These are phyloP conservation scores for Apaloderma vittatum DNA, from an alignment of 2,113 vertebrate genomes.

Conservation along the genomic window DNA sequence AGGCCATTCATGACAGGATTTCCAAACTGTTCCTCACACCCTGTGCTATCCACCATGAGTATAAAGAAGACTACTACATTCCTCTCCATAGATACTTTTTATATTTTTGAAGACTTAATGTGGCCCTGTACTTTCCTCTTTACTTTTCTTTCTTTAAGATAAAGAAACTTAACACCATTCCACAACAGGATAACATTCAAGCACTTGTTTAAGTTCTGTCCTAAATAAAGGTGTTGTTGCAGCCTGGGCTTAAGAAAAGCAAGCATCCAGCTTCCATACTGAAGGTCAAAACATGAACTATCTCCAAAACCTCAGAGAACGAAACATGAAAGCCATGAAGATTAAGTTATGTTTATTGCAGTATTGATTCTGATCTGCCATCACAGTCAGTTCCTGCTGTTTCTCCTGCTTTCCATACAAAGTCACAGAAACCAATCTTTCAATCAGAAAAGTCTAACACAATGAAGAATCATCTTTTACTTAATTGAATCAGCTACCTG, in stretches of 20 bases:
- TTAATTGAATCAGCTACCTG: not conserved
- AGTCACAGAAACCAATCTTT: not conserved
- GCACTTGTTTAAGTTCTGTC: not conserved
- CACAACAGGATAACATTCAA: not conserved
- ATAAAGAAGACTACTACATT: not conserved
- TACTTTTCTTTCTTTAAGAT: not conserved
- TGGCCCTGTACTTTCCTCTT: not conserved
- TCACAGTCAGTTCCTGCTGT: not conserved
- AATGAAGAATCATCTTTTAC: not conserved
- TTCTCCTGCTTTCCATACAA: not conserved
- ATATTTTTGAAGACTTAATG: not conserved
- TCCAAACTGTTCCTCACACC: not conserved
- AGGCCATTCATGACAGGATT: not conserved
- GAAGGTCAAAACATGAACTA: not conserved
- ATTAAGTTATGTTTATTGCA: not conserved
- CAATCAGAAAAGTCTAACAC: not conserved
- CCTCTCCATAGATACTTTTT: not conserved
- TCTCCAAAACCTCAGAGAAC: not conserved
- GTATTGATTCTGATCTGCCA: not conserved
- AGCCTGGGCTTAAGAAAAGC: not conserved
- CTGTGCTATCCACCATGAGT: not conserved
- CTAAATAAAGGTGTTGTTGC: not conserved
- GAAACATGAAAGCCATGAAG: not conserved
- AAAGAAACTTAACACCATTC: not conserved
- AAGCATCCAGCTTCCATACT: not conserved